A percentile compares a stretch with the other conserved stretches of the same genome.
These are phyloP conservation scores for Musca domestica DNA, from an alignment of 1,140 invertebrate species.

Conservation along the genomic window DNA sequence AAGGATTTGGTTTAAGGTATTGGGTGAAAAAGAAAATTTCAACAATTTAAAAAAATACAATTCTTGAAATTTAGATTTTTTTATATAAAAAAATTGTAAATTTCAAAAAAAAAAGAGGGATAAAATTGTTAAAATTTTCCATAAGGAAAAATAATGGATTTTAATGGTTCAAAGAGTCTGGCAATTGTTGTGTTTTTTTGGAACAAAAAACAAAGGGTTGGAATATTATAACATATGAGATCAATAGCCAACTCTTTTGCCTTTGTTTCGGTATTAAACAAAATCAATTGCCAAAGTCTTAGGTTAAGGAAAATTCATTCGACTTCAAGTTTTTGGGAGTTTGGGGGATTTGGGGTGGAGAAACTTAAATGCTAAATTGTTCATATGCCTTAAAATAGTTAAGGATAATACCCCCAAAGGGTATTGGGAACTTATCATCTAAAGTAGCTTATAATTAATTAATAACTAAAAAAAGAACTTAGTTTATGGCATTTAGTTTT, in stretches of 20 bases:
- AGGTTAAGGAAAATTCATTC: background rate
- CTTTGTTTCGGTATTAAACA: background rate
- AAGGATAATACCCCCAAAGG: background rate
- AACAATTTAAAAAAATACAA: no score
- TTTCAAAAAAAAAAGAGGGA: no score
- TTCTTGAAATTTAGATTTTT: no score
- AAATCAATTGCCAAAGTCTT: background rate
- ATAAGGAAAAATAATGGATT: no score
- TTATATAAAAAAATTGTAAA: no score
- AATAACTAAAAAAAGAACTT: conserved; percentile 32
- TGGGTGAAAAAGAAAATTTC: no score
- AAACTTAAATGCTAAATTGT: background rate
- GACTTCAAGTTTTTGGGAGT: background rate
- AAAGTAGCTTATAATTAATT: conserved; percentile 45
- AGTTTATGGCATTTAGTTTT: conserved; percentile 50
- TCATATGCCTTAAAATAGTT: conserved; percentile 1
- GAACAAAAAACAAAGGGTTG: no score
- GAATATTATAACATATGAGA: no score
- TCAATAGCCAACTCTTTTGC: background rate
- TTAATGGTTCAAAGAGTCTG: no score
- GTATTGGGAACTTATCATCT: background rate
- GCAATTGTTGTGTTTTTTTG: no score
- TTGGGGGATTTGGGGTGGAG: background rate
- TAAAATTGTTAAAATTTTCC: no score
- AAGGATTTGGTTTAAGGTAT: no score